These are phyloP conservation scores for Phrynocephalus vlangalii DNA, from an alignment of 2,797 vertebrate genomes.

Conservation along the genomic window DNA sequence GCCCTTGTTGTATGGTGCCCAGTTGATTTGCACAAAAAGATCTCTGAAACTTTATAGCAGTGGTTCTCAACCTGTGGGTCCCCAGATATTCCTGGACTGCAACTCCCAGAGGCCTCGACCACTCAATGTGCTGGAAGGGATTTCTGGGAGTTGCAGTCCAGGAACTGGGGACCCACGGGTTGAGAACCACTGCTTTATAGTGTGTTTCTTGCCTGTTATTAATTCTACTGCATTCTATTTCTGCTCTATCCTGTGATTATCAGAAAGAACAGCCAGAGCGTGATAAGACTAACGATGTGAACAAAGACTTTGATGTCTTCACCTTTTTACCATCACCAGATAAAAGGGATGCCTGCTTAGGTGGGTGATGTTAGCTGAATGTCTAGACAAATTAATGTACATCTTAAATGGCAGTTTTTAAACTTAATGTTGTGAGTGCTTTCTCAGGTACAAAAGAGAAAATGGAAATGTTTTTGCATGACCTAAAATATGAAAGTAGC, in stretches of 20 bases:
- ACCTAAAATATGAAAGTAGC: background rate
- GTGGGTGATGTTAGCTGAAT: constrained; percentile 56
- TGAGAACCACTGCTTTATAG: too few relatives aligned
- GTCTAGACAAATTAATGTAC: background rate
- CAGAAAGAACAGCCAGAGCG: constrained; percentile 32
- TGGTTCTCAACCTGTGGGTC: too few relatives aligned
- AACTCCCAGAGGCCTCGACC: too few relatives aligned
- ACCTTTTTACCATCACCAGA: background rate
- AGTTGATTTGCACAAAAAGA: background rate
- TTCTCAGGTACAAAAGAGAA: background rate
- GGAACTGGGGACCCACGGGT: too few relatives aligned
- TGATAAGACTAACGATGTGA: constrained; percentile 42
- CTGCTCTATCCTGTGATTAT: constrained; percentile 20
- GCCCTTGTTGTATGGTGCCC: background rate
- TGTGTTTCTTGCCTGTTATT: constrained; percentile 10
- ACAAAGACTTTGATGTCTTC: background rate
- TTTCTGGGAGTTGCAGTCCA: too few relatives aligned
- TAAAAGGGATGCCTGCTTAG: constrained; percentile 53
- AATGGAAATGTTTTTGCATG: background rate
- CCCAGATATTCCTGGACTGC: too few relatives aligned
- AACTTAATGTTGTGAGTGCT: background rate
- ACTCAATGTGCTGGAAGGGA: too few relatives aligned
- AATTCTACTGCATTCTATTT: constrained; percentile 21
- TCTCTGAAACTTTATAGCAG: background rate
- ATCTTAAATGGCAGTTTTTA: background rate